These are phyloP conservation scores for Lateolabrax maculatus DNA, from an alignment of 2,797 vertebrate genomes.

Conservation along the genomic window DNA sequence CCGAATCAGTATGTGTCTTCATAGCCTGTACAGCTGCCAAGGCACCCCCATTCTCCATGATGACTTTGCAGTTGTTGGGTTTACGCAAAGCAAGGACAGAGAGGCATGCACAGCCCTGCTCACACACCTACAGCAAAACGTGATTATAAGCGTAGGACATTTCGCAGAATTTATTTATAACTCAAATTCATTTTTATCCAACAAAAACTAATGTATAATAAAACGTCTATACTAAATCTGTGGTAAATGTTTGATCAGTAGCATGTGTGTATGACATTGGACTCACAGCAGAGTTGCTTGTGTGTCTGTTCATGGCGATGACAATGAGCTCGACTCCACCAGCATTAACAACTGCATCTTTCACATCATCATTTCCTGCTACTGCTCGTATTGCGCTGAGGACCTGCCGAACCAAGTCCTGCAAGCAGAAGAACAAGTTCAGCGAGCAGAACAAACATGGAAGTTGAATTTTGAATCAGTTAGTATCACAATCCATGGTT, in stretches of 20 bases:
- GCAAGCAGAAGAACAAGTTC: background rate
- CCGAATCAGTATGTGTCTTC: conserved; percentile 87
- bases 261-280: background rate
- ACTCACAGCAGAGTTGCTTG: conserved; percentile 88
- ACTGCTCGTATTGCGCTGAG: conserved; percentile 90
- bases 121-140: conserved; percentile 88
- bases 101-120: conserved; percentile 93
- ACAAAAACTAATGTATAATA: background rate
- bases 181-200: background rate
- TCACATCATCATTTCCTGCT: conserved; percentile 96
- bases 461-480: background rate
- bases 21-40: conserved; percentile 92
- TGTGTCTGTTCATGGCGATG: conserved; percentile 91
- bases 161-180: background rate
- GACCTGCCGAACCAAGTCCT: conserved; percentile 95
- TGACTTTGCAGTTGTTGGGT: conserved; percentile 91
- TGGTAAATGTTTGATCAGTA: background rate
- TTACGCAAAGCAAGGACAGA: conserved; percentile 93
- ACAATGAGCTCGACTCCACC: conserved; percentile 92
- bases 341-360: conserved; percentile 90
- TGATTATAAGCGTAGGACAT: conserved; percentile 8
- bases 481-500: background rate
- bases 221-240: background rate
- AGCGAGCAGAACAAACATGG: background rate
- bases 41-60: conserved; percentile 93